Evolutionary conservation across 2,113 vertebrate species (phyloP), one percentile per base, ranked within the genome.

Genomic region (Echinops telfairi): DNA sequence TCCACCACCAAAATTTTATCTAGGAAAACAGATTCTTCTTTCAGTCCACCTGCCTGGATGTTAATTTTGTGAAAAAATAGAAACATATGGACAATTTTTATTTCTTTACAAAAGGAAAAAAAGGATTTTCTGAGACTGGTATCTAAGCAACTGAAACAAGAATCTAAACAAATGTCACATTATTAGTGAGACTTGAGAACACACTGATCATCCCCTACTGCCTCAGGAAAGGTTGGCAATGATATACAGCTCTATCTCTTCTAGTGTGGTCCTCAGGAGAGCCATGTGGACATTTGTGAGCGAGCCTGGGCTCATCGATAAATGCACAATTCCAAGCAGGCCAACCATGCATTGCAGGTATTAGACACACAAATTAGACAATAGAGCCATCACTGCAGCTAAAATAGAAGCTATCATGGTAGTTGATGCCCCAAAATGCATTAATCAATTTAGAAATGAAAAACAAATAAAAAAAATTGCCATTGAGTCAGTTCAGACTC

Each of bases 141-240:
- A 96, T 89, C 94, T 92, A 94, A 84, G 93, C 93, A 96, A 95
- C 90, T 82, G 47, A 94, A 88, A 89, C 38, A 93, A 82, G 94
- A 94, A 80, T 95, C 85, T 94, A 95, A 91, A 96, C 92, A 88
- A 33, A 88, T 91, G 79, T 79, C 88, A 83, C 89, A 90, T 94
- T 94, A 87, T 93, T 95, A 89, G 93, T 75, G 79, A 91, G 87
- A 89, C 68, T 73, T 93, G 71, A 87, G 92, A 96, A 94, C 43
- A 7, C 47, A 60, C 23, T 31, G 87, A 68, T 12, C 57, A 91
- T 93, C 68, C 33, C 53, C 36, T 27, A 20, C 64, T 62, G 79
- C 60, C 83, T 84, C 77, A 29, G 12, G 83, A 85, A 95, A 94
- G 95, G 93, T 91, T 92, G 85, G 31, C 58, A 79, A 40, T 75